Evolutionary conservation across 1,140 invertebrate genomes (phyloP).

Genomic region (Solenopsis fugax): DNA sequence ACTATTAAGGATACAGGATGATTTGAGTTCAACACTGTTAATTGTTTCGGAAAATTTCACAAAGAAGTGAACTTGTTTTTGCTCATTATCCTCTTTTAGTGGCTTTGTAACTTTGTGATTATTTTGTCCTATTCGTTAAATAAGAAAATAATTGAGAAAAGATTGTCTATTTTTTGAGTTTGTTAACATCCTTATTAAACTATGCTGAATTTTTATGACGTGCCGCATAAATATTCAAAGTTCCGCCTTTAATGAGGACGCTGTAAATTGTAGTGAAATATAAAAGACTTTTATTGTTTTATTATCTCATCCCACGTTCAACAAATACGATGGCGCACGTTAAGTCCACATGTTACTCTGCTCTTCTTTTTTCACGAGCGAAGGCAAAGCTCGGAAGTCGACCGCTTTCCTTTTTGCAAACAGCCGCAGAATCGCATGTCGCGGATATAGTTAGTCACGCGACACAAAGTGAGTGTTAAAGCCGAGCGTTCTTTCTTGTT

Average conservation of each 20-base stretch:
- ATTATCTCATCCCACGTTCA: neutral
- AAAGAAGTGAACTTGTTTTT: neutral
- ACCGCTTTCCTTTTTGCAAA: slow-evolving; percentile 55
- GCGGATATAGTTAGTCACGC: slow-evolving; percentile 60
- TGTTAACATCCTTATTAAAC: slow-evolving; percentile 26
- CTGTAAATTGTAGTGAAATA: neutral
- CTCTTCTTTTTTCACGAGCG: slow-evolving; percentile 17
- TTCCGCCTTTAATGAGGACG: neutral
- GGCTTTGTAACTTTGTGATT: neutral
- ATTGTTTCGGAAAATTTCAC: slow-evolving; percentile 15
- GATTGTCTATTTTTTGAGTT: neutral
- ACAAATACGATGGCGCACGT: neutral
- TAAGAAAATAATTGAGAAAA: neutral
- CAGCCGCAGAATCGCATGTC: slow-evolving; percentile 59
- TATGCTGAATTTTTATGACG: neutral
- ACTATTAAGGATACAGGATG: neutral
- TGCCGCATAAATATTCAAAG: slow-evolving; percentile 25
- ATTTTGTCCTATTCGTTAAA: slow-evolving; percentile 3
- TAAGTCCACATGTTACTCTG: neutral
- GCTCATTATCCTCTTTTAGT: slow-evolving; percentile 47
- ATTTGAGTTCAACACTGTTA: neutral
- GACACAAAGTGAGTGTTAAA: slow-evolving; percentile 56
- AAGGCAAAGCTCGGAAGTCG: slow-evolving; percentile 59
- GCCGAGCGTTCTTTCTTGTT: slow-evolving; percentile 47
- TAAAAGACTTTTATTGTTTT: neutral